These are phyloP conservation scores for Helicolenus hilgendorfi DNA, from an alignment of 2,797 vertebrate species.

Conservation along the genomic window DNA sequence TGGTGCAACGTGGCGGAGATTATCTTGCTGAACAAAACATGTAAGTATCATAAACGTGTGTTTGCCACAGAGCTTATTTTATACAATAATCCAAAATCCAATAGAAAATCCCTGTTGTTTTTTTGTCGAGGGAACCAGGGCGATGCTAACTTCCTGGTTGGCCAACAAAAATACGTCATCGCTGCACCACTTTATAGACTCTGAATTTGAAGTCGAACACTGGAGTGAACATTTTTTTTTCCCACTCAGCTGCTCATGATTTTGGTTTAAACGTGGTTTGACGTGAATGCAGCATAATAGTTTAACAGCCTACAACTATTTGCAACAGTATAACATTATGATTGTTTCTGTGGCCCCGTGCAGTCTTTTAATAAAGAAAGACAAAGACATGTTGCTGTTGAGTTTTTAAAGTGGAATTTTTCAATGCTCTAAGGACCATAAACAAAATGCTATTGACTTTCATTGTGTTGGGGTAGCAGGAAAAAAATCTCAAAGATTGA, in stretches of 20 bases:
- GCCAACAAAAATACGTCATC: too few species aligned
- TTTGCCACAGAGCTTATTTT: too few species aligned
- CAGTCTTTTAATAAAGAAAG: not conserved
- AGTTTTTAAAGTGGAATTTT: conserved; percentile 1
- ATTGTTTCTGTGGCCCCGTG: not conserved
- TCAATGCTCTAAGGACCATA: not conserved
- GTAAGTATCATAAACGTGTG: too few species aligned
- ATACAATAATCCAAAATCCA: too few species aligned
- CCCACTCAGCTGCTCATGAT: not conserved
- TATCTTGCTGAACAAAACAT: too few species aligned
- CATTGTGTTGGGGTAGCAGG: not conserved
- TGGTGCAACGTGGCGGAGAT: too few species aligned
- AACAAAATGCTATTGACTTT: not conserved
- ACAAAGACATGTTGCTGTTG: not conserved
- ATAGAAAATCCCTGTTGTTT: too few species aligned
- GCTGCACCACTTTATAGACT: too few species aligned
- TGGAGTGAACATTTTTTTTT: not conserved
- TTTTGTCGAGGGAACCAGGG: too few species aligned
- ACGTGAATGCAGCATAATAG: not conserved
- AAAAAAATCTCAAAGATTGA: not conserved
- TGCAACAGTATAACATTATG: not conserved
- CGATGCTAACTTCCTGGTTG: too few species aligned
- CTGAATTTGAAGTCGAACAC: not conserved
- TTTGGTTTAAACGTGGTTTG: not conserved
- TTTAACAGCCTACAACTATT: not conserved